Base-by-base conservation (phyloP, 2,797 vertebrate genomes). In the Tiaroga cobitis region DNA sequence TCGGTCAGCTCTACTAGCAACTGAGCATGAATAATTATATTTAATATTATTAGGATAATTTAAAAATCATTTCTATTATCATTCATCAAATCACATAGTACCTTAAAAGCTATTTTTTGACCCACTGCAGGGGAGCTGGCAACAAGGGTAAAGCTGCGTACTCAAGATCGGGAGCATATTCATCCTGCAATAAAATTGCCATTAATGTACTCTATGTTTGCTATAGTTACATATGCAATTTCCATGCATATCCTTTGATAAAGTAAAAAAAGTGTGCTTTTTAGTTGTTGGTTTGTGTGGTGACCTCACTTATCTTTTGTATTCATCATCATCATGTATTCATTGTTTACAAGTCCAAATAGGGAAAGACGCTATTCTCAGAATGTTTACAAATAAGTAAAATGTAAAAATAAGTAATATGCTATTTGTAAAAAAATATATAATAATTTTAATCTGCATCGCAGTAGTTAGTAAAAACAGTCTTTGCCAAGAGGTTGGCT, bases 1-100 rank as follows among this genome's bases (percentile, higher is more conserved):
- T 97, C 96, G 0, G 95, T 96, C 63, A 99, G 91, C 90, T 99
- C 98, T 92, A 99, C 93, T 89, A 96, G 93, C 98, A 21, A 39
- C 24, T 29, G 4, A 19, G 4, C n/a, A 21, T 2, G 56, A 32
- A 70, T 2, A 81, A 41, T 59, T n/a, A 39, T 70, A 34, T 1
- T 21, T 34, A 41, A 41, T 59, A 59, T 59, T n/a, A 41, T 21
- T 51, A 9, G 13, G 10, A 29, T 19, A 2, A 8, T 24, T 51
- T 2, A 13, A 79, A 79, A 6, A 24, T 5, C 21, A 32, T 5
- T 18, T 80, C 19, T 46, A 2, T 37, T 29, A 81, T 39, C 8
- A 49, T 29, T 41, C 8, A 59, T 69, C 19, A 49, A 16, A 56
- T 49, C 6, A 46, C n/a, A 32, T 4, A 77, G 92, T 92, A 99